Evolutionary conservation across 2,888 invertebrate genomes (phyloP).

Genomic region (Cheilosia vernalis): DNA sequence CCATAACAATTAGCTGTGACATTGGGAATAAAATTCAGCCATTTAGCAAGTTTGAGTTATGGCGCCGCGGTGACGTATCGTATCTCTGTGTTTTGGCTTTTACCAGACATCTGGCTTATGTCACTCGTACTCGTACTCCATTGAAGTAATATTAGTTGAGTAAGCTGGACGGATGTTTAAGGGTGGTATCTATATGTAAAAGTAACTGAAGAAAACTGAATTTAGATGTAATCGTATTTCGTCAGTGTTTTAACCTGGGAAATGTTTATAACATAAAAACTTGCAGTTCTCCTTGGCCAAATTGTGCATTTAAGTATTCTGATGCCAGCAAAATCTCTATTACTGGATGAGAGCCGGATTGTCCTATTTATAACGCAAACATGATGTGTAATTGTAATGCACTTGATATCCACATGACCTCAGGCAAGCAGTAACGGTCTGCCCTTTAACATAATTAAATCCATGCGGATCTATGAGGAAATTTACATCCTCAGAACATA

Average conservation of each 20-base stretch:
- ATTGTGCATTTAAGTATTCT: too few relatives aligned
- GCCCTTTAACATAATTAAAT: conserved; percentile 18
- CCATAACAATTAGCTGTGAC: conserved; percentile 73
- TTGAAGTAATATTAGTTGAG: conserved; percentile 8
- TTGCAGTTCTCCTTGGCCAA: too few relatives aligned
- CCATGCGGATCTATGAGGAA: conserved; percentile 7
- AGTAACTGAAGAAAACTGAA: too few relatives aligned
- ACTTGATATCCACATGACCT: too few relatives aligned
- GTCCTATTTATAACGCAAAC: too few relatives aligned
- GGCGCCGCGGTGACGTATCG: conserved; percentile 36
- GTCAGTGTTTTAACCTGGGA: too few relatives aligned
- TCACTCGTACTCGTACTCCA: not conserved
- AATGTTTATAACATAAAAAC: too few relatives aligned
- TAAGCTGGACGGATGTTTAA: not conserved
- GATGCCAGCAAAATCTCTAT: too few relatives aligned
- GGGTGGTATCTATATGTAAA: not conserved
- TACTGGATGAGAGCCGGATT: too few relatives aligned
- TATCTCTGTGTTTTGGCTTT: conserved; percentile 4
- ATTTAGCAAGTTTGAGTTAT: conserved; percentile 55
- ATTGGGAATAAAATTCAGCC: conserved; percentile 67
- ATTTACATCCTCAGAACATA: conserved; percentile 37
- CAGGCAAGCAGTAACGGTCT: not conserved
- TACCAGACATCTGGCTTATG: not conserved
- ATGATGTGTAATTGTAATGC: too few relatives aligned
- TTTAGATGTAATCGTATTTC: too few relatives aligned